These are phyloP conservation scores for Genyomyrus donnyi DNA, from an alignment of 2,113 vertebrate genomes.

Conservation along the genomic window DNA sequence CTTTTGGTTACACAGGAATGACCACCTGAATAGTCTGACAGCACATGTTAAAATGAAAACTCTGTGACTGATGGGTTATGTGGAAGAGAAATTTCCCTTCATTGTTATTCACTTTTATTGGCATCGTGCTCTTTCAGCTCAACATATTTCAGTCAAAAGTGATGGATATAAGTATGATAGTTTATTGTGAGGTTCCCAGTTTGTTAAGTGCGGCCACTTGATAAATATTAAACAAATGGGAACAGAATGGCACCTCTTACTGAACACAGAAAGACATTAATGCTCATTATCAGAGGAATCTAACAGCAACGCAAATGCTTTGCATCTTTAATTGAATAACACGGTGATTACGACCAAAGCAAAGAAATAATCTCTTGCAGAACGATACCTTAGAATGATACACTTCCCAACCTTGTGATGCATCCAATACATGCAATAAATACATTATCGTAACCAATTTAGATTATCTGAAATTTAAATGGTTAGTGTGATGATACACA, in stretches of 20 bases:
- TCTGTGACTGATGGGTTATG: background rate
- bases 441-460: background rate
- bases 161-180: background rate
- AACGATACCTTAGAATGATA: background rate
- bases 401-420: background rate
- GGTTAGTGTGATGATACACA: background rate
- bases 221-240: background rate
- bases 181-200: background rate
- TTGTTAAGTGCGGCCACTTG: background rate
- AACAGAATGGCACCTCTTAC: background rate
- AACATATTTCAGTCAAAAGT: background rate
- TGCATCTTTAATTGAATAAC: background rate
- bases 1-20: background rate
- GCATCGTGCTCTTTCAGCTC: background rate
- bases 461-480: background rate
- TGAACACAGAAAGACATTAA: background rate
- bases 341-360: background rate
- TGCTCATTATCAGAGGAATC: background rate
- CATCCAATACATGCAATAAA: background rate
- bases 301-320: background rate
- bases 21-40: constrained; percentile 16
- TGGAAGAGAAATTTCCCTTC: background rate
- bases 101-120: background rate
- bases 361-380: background rate
- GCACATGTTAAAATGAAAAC: background rate